Conservation (phyloP, 1,140 invertebrate species). For the Octopus sinensis region DNA sequence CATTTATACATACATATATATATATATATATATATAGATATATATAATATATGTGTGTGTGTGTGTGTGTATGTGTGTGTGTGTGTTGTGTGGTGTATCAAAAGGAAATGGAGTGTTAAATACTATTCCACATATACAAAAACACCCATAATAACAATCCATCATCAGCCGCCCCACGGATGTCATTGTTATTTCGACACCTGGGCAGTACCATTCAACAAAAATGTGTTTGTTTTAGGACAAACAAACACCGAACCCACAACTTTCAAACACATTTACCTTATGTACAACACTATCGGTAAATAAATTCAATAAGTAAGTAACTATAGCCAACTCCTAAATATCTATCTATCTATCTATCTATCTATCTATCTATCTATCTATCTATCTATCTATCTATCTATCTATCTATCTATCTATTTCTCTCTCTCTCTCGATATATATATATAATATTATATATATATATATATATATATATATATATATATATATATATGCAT, state of each 20-base stretch:
- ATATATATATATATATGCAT: slow-evolving; percentile 16
- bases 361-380: not conserved
- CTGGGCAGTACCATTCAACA: not conserved
- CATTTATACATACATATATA: not conserved
- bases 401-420: not conserved
- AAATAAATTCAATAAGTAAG: too few relatives aligned
- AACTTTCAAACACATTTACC: not conserved
- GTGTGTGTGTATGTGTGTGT: not conserved
- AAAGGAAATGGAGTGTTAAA: not conserved
- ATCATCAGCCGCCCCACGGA: not conserved
- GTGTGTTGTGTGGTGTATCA: not conserved
- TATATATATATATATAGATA: not conserved
- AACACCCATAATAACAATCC: not conserved
- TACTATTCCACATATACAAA: not conserved
- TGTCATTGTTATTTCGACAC: not conserved
- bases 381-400: not conserved
- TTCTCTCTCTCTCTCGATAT: not conserved
- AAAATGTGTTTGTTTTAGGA: not conserved
- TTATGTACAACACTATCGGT: too few relatives aligned
- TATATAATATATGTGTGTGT: not conserved
- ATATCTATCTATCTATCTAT: not conserved
- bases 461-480: slow-evolving; percentile 17
- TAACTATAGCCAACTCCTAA: too few relatives aligned
- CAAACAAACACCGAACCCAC: not conserved
- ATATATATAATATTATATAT: slow-evolving; percentile 4